These are phyloP conservation scores for Archivesica marissinica DNA, from an alignment of 1,140 invertebrate genomes.

Conservation along the genomic window DNA sequence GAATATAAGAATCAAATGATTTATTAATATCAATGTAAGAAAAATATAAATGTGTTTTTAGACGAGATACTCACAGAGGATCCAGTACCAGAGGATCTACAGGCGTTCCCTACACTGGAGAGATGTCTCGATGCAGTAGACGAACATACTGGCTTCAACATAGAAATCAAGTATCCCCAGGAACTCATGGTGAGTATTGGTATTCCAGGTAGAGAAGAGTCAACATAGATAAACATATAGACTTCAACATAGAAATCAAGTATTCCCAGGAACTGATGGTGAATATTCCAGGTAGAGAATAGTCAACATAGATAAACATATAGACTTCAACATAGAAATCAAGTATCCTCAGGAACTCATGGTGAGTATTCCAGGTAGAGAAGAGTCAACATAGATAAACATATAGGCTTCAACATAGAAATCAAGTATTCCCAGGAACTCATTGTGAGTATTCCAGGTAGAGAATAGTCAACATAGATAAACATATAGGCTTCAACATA, in stretches of 20 bases:
- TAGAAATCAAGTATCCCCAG: conserved; percentile 98
- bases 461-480: too few species aligned
- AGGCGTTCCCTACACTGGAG: conserved; percentile 96
- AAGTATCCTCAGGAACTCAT: conserved; percentile 93
- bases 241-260: conserved; percentile 98
- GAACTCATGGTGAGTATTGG: conserved; percentile 67
- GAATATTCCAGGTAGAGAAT: too few species aligned
- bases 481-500: conserved; percentile 95
- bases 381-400: conserved; percentile 90
- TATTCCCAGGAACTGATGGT: conserved; percentile 90
- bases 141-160: conserved; percentile 94
- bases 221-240: conserved; percentile 93
- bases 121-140: conserved; percentile 89
- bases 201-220: too few species aligned
- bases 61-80: conserved; percentile 60
- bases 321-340: conserved; percentile 98
- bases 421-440: conserved; percentile 95
- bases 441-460: too few species aligned
- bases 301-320: conserved; percentile 92
- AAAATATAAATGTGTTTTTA: too few species aligned
- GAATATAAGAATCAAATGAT: too few species aligned
- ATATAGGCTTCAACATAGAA: conserved; percentile 97
- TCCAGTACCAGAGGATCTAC: conserved; percentile 87
- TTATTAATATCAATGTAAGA: too few species aligned
- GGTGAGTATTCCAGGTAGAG: conserved; percentile 16